Evolutionary conservation across 2,888 invertebrate genomes (phyloP).

Genomic region (Calameuta filiformis): DNA sequence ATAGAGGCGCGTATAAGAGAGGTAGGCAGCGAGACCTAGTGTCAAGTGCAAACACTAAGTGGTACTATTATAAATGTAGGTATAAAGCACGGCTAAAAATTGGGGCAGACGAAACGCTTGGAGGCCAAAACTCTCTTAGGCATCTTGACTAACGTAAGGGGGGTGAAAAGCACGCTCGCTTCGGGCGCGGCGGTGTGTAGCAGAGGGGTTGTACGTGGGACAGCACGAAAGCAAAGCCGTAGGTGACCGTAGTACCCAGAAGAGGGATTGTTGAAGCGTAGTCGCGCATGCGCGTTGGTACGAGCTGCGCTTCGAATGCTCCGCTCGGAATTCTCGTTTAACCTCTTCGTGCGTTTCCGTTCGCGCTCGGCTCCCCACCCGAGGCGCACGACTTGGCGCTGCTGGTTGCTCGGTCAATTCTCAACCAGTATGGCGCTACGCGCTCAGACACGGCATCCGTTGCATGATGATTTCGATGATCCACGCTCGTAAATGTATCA

Average conservation of each 20-base stretch:
- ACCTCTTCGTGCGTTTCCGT: slow-evolving; percentile 10
- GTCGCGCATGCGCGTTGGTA: background rate
- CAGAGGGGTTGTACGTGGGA: background rate
- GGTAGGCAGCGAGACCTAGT: background rate
- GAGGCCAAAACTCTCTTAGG: slow-evolving; percentile 13
- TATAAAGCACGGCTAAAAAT: slow-evolving; percentile 26
- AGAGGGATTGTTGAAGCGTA: background rate
- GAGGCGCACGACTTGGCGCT: slow-evolving; percentile 34
- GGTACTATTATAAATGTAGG: slow-evolving; percentile 23
- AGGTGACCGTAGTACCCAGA: background rate
- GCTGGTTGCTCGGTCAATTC: slow-evolving; percentile 61
- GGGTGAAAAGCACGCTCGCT: background rate
- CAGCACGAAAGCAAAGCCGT: slow-evolving; percentile 4
- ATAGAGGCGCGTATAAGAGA: background rate
- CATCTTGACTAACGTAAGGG: background rate
- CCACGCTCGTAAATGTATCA: slow-evolving; percentile 1
- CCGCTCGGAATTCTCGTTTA: background rate
- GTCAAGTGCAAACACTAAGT: slow-evolving; percentile 3
- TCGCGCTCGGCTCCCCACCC: slow-evolving; percentile 10
- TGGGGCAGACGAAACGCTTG: slow-evolving; percentile 28
- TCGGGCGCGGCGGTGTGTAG: background rate
- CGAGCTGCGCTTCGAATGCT: background rate
- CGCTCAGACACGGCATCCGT: slow-evolving; percentile 52
- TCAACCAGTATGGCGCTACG: slow-evolving; percentile 63
- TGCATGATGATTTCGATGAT: slow-evolving; percentile 27